Conservation (phyloP, 2,888 invertebrate species). For the Cheilosia urbana region DNA sequence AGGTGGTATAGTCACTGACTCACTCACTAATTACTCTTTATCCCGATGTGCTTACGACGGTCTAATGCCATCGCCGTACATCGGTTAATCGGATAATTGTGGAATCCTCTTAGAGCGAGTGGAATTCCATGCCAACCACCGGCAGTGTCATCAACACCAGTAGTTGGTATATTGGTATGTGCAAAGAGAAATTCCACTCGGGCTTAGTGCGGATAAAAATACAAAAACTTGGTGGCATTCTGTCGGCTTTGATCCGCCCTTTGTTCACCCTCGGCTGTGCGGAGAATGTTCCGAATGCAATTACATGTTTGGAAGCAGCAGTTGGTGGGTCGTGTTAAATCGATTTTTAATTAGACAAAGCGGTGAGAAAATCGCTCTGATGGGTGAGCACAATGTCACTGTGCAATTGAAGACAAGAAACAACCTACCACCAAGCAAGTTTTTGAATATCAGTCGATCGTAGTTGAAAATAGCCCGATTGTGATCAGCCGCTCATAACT, state of each 20-base stretch:
- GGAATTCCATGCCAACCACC: slow-evolving; percentile 67
- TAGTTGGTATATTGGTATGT: neutral
- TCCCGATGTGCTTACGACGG: slow-evolving; percentile 77
- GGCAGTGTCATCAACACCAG: slow-evolving; percentile 51
- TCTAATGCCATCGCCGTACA: slow-evolving; percentile 68
- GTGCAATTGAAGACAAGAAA: neutral
- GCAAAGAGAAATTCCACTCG: slow-evolving; percentile 38
- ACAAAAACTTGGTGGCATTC: slow-evolving; percentile 37
- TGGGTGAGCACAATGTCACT: neutral
- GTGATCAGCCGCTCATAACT: slow-evolving; percentile 33
- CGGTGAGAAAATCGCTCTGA: neutral
- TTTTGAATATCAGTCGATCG: slow-evolving; percentile 29
- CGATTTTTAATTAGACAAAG: slow-evolving; percentile 46
- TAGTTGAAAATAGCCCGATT: slow-evolving; percentile 38
- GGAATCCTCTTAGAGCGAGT: slow-evolving; percentile 80
- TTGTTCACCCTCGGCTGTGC: slow-evolving; percentile 17
- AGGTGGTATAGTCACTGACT: slow-evolving; percentile 57
- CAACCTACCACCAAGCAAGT: neutral
- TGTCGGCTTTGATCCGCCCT: slow-evolving; percentile 47
- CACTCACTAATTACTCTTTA: slow-evolving; percentile 79
- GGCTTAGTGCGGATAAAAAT: slow-evolving; percentile 41
- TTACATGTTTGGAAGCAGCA: slow-evolving; percentile 18
- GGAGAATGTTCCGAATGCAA: slow-evolving; percentile 6
- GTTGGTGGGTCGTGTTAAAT: slow-evolving; percentile 46
- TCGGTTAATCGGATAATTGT: slow-evolving; percentile 81